Evolutionary conservation across 2,113 vertebrate genomes (phyloP).

Genomic region (Brachyhypopomus gauderio): DNA sequence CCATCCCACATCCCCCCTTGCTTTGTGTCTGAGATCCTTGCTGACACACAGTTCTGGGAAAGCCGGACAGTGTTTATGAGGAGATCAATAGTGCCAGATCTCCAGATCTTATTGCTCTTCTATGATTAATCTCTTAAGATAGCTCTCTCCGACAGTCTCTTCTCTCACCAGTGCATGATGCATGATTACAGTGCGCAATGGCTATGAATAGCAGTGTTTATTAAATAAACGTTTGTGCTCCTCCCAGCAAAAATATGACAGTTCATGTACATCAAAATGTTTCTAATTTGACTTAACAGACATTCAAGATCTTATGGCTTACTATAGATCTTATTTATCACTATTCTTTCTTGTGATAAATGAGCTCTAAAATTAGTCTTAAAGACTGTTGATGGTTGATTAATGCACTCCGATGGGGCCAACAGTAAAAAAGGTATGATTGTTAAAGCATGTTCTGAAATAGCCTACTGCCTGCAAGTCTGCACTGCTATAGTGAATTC

Average conservation of each 20-base stretch:
- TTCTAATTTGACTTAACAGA: not conserved
- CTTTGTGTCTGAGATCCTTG: slow-evolving; percentile 15
- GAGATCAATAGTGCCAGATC: slow-evolving; percentile 45
- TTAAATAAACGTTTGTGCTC: not conserved
- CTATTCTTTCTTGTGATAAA: not conserved
- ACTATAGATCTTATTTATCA: too few species aligned
- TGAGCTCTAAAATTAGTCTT: not conserved
- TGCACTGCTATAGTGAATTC: not conserved
- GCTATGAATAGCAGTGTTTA: slow-evolving; percentile 39
- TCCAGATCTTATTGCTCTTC: slow-evolving; percentile 40
- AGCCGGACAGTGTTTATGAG: slow-evolving; percentile 33
- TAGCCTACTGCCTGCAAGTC: too few species aligned
- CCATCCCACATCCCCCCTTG: slow-evolving; percentile 2
- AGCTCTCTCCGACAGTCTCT: slow-evolving; percentile 6
- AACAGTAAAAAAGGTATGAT: not conserved
- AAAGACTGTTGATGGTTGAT: not conserved
- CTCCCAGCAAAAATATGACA: not conserved
- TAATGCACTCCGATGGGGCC: not conserved
- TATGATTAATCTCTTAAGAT: slow-evolving; percentile 54
- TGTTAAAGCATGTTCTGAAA: too few species aligned
- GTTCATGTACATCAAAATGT: not conserved
- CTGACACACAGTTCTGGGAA: slow-evolving; percentile 46
- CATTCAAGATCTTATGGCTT: not conserved
- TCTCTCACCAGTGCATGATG: slow-evolving; percentile 7
- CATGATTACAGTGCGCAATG: slow-evolving; percentile 37